Evolutionary conservation across 2,797 vertebrate genomes (phyloP).

Genomic region (Dendrocincla fuliginosa): DNA sequence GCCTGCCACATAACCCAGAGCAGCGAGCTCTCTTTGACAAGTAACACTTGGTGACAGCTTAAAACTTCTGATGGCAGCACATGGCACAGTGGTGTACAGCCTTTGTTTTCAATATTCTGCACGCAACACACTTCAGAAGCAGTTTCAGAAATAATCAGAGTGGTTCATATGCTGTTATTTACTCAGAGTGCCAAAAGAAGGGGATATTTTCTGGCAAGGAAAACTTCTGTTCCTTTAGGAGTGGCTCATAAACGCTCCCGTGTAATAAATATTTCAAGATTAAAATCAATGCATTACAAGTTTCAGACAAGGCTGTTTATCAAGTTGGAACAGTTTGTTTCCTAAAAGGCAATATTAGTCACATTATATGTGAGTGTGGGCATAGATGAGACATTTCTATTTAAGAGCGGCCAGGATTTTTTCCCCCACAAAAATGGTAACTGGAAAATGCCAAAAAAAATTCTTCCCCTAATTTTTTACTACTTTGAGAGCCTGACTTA

Average conservation of each 20-base stretch:
- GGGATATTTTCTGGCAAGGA: neutral
- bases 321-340: conserved; percentile 25
- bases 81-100: neutral
- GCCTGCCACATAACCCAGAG: neutral
- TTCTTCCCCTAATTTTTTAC: neutral
- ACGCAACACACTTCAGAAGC: neutral
- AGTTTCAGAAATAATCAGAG: neutral
- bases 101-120: neutral
- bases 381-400: neutral
- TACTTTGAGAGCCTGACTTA: neutral
- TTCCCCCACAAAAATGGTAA: neutral
- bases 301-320: conserved; percentile 26
- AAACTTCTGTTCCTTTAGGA: neutral
- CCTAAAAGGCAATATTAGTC: conserved; percentile 9
- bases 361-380: neutral
- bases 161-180: neutral
- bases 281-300: neutral
- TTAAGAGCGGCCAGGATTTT: neutral
- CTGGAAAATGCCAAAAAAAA: neutral
- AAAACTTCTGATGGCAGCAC: conserved; percentile 11
- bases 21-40: neutral
- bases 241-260: neutral
- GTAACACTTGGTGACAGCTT: conserved; percentile 21
- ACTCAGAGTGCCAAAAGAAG: neutral
- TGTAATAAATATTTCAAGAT: conserved; percentile 19